A percentile compares a stretch with the other conserved stretches of the same genome.
phyloP scores from a whole-genome alignment of 2,113 vertebrate genomes.

The Upupa epops region DNA sequence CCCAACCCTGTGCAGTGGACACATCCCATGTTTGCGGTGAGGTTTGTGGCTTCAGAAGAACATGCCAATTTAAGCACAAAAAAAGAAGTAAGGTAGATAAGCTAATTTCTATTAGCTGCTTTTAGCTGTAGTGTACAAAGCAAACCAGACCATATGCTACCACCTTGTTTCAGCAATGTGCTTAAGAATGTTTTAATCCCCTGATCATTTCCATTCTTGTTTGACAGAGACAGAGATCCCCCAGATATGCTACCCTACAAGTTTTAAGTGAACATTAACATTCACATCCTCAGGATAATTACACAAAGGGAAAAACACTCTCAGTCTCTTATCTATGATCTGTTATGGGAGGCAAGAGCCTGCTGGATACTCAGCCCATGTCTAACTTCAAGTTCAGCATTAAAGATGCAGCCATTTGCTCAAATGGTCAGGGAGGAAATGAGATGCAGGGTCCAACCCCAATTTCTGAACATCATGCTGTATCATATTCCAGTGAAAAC shows the following conservation, averaged over 20 bases:
- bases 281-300: background rate
- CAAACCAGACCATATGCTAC: background rate
- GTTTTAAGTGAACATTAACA: background rate
- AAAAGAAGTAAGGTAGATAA: background rate
- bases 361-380: background rate
- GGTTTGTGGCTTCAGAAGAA: background rate
- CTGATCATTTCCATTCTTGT: background rate
- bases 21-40: background rate
- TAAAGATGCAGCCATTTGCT: background rate
- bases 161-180: background rate
- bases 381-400: background rate
- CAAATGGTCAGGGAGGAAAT: background rate
- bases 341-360: background rate
- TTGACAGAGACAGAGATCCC: background rate
- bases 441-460: background rate
- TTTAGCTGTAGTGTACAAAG: background rate
- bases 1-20: fast-evolving
- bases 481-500: background rate
- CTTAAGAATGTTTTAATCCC: background rate
- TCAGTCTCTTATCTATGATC: background rate
- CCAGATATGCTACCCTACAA: background rate
- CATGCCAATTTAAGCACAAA: background rate
- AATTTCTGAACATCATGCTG: background rate
- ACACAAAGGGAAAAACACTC: background rate
- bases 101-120: background rate